Conservation (phyloP, 1,140 invertebrate genomes). For the Meloidogyne chitwoodi region DNA sequence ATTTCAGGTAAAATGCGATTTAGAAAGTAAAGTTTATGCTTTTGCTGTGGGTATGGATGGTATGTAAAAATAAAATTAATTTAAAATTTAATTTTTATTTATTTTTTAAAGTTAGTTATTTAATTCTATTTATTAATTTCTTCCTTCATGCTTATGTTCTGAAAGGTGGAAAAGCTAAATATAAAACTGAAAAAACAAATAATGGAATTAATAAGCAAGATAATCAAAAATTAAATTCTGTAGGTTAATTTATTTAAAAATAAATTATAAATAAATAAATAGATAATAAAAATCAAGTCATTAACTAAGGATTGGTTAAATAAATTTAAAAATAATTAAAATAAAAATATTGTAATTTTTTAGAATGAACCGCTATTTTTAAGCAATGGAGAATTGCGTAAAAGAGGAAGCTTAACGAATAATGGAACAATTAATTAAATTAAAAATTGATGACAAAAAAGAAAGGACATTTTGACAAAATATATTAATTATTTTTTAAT, state of each 20-base stretch:
- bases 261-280: no score
- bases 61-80: background rate
- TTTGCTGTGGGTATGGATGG: slow-evolving; percentile 84
- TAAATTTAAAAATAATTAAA: background rate
- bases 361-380: background rate
- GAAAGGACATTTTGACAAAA: no score
- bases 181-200: slow-evolving; percentile 24
- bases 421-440: background rate
- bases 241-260: no score
- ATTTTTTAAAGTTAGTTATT: slow-evolving; percentile 64
- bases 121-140: slow-evolving; percentile 64
- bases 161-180: slow-evolving; percentile 55
- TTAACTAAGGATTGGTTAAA: no score
- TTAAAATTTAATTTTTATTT: background rate
- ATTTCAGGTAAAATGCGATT: slow-evolving; percentile 69
- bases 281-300: no score
- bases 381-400: background rate
- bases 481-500: no score
- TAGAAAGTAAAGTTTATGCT: slow-evolving; percentile 79
- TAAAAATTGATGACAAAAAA: background rate
- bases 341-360: background rate
- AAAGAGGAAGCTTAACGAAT: background rate
- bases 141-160: slow-evolving; percentile 63
- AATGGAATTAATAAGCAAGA: background rate
- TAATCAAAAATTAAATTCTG: no score